Base-by-base conservation (phyloP, 2,888 invertebrate species). In the Noctua fimbriata region DNA sequence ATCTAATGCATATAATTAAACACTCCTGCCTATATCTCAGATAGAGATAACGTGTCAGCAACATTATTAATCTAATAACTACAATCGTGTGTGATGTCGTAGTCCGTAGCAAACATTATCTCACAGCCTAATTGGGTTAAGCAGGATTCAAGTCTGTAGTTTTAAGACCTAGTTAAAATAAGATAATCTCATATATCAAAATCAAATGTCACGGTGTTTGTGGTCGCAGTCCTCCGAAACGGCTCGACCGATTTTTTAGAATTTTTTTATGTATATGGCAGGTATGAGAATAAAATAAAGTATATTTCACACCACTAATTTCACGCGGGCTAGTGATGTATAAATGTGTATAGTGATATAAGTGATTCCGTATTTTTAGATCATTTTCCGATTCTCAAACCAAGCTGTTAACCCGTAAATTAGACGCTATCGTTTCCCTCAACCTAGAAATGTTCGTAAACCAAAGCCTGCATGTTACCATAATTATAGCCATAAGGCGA, bases 401-500 rank as follows among this genome's bases (percentile, higher is more conserved):
- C 12, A 52, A 14, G n/a, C 55, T 47, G 69, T 76, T 36, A 69
- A 65, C 65, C n/a, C n/a, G n/a, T 58, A 83, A 77, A 83, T 77
- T 32, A 73, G 60, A 76, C 52, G 76, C 52, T 52, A 83, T 81
- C 69, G 69, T 55, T 77, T 71, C 58, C 47, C 24, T 60, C 36
- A 69, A 60, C 47, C 32, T 55, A 77, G 60, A 73, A 73, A 69
- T 63, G 70, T 73, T 70, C 60, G 36, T 69, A 74, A 86, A 72
- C 67, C 58, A 67, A 78, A 77, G 71, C 67, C 70, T 76, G 44
- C 67, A 78, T 65, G 60, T 66, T 70, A 47, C 75, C 65, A 72
- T 73, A 60, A 85, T 83, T 75, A 81, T 58, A 79, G 71, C 73
- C 69, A 36, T 78, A 55, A 32, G 69, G 70, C 67, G 63, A 86